phyloP scores from a whole-genome alignment of 2,888 invertebrate genomes.

The Apamea epomidion region DNA sequence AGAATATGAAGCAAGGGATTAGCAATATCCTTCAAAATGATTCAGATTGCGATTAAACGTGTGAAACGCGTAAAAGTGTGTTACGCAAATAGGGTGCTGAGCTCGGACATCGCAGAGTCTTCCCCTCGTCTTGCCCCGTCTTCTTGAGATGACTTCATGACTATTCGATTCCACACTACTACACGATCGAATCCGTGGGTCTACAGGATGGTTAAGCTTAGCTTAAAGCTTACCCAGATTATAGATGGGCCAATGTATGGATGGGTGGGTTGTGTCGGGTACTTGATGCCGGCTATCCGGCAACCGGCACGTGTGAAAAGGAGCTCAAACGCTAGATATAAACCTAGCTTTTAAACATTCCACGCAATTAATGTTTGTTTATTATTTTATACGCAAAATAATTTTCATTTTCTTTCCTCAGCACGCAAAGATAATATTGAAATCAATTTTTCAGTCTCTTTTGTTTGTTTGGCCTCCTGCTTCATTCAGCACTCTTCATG shows the following conservation, averaged over 20 bases:
- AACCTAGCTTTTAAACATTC: conserved; percentile 5
- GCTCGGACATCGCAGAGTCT: not conserved
- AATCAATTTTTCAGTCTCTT: conserved; percentile 17
- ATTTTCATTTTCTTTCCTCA: too few relatives aligned
- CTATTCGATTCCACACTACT: not conserved
- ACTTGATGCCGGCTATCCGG: not conserved
- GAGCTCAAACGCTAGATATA: not conserved
- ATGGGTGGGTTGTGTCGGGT: not conserved
- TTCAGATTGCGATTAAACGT: not conserved
- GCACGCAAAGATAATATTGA: conserved; percentile 3
- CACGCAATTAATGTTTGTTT: conserved; percentile 24
- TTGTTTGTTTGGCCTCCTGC: conserved; percentile 27
- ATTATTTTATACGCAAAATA: conserved; percentile 32
- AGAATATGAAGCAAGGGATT: not conserved
- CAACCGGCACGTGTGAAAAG: not conserved
- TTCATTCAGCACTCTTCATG: conserved; percentile 31
- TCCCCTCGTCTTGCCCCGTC: not conserved
- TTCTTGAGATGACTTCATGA: not conserved
- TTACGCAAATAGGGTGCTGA: not conserved
- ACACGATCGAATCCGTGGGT: not conserved
- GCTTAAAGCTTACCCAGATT: not conserved
- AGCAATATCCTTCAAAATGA: not conserved
- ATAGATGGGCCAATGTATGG: not conserved
- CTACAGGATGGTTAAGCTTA: not conserved
- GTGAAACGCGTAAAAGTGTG: not conserved